Base-by-base conservation (phyloP, 2,113 vertebrate species). In the Silurus meridionalis region DNA sequence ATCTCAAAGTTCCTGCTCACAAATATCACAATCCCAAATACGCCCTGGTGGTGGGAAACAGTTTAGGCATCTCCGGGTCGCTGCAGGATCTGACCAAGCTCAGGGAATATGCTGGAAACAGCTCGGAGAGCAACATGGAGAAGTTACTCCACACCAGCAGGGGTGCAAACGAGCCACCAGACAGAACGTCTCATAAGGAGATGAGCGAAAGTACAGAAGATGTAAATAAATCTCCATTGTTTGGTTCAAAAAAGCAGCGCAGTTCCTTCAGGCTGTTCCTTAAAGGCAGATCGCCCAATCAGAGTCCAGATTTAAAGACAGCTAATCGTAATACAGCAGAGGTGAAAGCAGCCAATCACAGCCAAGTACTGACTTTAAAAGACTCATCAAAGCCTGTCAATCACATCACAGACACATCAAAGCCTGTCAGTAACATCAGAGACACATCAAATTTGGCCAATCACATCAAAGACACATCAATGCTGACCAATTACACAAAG, bases 21-120 rank as follows among this genome's bases (percentile, higher is more conserved):
- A 99, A 98, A 88, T 94, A 97, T 55, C 97, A 99, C 94, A 99
- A 98, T 84, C 98, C 98, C 14, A 99, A 98, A 89, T 99, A 99
- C 13, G 94, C 95, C 19, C 91, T 99, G 90, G 98, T 98, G 58
- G 92, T 96, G 0, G 95, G 96, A 46, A 95, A 94, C 88, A 93
- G 85, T 3, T 58, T 80, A 11, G 92, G 91, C 5, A 58, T 91
- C 14, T 92, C 93, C 0, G 89, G 92, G 4, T 95, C 95, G 0
- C 87, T 95, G 1, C 94, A 94, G 37, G 94, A 95, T 86, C 91
- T 95, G 48, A 88, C 93, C 0, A 85, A 77, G 5, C 48, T 61
- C 0, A 90, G 50, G 19, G 91, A 93, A 64, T 86, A 77, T 0
- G 37, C 87, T 63, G 48, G 69, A 0, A 72, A 80, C 0, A 89